These are phyloP conservation scores for Nemotelus nigrinus DNA, from an alignment of 2,888 invertebrate genomes.

Conservation along the genomic window DNA sequence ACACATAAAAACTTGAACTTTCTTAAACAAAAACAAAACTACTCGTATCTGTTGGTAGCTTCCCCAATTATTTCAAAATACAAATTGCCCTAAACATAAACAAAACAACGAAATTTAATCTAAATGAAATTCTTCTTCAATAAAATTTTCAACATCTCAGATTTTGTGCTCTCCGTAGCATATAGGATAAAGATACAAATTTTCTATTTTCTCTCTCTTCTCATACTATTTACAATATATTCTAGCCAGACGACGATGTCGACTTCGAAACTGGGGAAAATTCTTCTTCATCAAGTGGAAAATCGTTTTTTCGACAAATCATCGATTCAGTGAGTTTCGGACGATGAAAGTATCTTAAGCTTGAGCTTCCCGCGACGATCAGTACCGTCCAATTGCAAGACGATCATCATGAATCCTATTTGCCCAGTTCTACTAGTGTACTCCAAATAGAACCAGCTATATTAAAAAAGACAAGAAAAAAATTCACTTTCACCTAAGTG, in stretches of 20 bases:
- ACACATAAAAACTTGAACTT: too few relatives aligned
- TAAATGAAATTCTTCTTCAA: neutral
- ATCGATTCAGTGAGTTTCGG: conserved; percentile 47
- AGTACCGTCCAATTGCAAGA: conserved; percentile 11
- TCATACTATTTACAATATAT: conserved; percentile 17
- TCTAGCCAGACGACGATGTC: neutral
- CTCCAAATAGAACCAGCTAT: conserved; percentile 23
- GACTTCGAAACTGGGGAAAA: neutral
- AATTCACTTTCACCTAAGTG: neutral
- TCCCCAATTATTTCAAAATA: too few relatives aligned
- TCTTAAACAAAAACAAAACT: too few relatives aligned
- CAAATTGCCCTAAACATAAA: too few relatives aligned
- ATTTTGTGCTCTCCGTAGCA: too few relatives aligned
- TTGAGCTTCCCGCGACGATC: conserved; percentile 25
- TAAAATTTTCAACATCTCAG: neutral
- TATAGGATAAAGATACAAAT: too few relatives aligned
- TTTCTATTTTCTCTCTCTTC: neutral
- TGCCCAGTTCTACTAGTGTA: conserved; percentile 4
- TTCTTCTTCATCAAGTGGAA: conserved; percentile 15
- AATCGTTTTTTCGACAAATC: conserved; percentile 18
- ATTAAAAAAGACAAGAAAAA: neutral
- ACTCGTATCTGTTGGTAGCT: too few relatives aligned
- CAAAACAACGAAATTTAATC: neutral
- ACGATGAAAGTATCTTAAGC: conserved; percentile 48
- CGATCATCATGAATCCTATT: conserved; percentile 12